phyloP scores from a whole-genome alignment of 1,140 invertebrate genomes.

The Drosophila bocqueti region DNA sequence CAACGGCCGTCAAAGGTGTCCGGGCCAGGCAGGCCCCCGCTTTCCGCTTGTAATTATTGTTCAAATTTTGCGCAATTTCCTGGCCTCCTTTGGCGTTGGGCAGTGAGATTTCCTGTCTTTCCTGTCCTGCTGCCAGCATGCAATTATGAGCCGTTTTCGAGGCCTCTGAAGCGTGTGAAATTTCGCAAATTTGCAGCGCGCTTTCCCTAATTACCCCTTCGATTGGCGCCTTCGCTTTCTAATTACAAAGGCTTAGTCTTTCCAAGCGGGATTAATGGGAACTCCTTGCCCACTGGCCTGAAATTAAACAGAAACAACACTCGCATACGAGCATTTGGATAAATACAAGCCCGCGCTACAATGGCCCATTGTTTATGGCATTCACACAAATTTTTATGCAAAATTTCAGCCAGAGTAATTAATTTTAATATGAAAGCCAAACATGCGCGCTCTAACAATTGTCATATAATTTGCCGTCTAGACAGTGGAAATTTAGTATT shows the following conservation, averaged over 20 bases:
- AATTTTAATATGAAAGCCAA: constrained; percentile 84
- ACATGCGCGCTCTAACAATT: constrained; percentile 80
- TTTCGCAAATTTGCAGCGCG: constrained; percentile 44
- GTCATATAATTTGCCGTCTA: constrained; percentile 85
- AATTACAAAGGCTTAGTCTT: constrained; percentile 25
- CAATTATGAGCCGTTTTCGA: constrained; percentile 51
- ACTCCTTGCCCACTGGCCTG: constrained; percentile 1
- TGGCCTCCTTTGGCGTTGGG: constrained; percentile 9
- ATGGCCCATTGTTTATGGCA: constrained; percentile 50
- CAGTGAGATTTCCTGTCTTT: constrained; percentile 57
- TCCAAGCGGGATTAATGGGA: not conserved
- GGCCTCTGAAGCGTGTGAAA: constrained; percentile 56
- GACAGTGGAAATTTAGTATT: constrained; percentile 85
- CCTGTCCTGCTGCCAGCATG: constrained; percentile 7
- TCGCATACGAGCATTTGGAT: not conserved
- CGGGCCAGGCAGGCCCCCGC: constrained; percentile 50
- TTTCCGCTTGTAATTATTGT: constrained; percentile 78
- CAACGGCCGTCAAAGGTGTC: constrained; percentile 67
- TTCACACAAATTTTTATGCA: constrained; percentile 64
- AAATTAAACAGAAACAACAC: constrained; percentile 33
- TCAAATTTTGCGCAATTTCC: constrained; percentile 68
- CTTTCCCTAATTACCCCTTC: constrained; percentile 43
- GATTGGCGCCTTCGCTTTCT: constrained; percentile 20
- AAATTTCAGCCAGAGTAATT: constrained; percentile 71
- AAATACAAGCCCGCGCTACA: constrained; percentile 22